phyloP scores from a whole-genome alignment of 1,140 invertebrate species.

The Leptopilina clavipes region DNA sequence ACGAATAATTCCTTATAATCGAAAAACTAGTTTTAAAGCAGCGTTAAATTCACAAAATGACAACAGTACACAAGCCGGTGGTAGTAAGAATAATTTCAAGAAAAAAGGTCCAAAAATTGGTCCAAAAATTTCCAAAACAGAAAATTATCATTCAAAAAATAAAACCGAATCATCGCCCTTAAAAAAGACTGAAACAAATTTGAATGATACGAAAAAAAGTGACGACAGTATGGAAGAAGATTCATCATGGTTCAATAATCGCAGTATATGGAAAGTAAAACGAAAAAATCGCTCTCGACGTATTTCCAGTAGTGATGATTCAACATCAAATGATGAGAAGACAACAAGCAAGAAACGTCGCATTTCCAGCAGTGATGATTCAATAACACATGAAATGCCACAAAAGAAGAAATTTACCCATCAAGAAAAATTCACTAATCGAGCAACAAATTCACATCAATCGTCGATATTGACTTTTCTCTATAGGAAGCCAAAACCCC shows the following conservation, averaged over 20 bases:
- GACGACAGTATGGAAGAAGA: not conserved
- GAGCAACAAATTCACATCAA: not conserved
- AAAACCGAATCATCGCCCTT: too few relatives aligned
- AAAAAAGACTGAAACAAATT: slow-evolving; percentile 26
- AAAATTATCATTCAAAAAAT: not conserved
- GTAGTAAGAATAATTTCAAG: slow-evolving; percentile 28
- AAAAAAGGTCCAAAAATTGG: too few relatives aligned
- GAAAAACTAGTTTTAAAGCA: slow-evolving; percentile 39
- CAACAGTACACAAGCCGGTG: not conserved
- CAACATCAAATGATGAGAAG: not conserved
- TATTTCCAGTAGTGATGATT: not conserved
- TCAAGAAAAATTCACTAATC: too few relatives aligned
- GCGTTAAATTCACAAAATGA: slow-evolving; percentile 24
- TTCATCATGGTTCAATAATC: not conserved
- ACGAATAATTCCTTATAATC: slow-evolving; percentile 40
- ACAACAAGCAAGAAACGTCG: not conserved
- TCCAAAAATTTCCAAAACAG: not conserved
- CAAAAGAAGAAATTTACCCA: too few relatives aligned
- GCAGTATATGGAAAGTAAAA: slow-evolving; percentile 43
- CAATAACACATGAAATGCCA: not conserved
- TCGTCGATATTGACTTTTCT: not conserved
- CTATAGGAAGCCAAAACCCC: not conserved
- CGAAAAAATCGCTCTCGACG: slow-evolving; percentile 39
- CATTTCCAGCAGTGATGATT: not conserved
- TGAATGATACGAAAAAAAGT: not conserved